Base-by-base conservation (phyloP, 2,113 vertebrate species). In the Neodontobutis hainanensis region DNA sequence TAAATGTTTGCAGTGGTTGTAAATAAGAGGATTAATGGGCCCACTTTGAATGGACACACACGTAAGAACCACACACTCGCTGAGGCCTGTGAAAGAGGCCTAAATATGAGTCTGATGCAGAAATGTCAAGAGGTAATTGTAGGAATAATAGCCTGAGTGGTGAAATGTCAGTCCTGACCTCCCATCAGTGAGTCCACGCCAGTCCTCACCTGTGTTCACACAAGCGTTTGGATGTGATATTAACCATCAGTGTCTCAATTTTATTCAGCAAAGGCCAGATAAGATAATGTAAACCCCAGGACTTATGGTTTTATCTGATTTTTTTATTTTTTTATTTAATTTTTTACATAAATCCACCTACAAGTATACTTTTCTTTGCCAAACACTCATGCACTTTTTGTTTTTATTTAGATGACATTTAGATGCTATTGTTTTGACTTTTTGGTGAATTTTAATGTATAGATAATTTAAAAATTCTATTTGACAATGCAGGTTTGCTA, bases 71-170 rank as follows among this genome's bases (percentile, higher is more conserved):
- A 56, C 52, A 63, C 63, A 48, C 32, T 46, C 34, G 34, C 32
- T 0, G 4, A 14, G 59, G 42, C 59, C 47, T 45, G 51, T 32
- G 59, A 77, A 72, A 70, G 50, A 77, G 75, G 74, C 70, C 81
- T 75, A 58, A 87, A 84, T 80, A 76, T 65, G 63, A 78, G 61
- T 50, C 66, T 70, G 78, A 81, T 68, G 70, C 59, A 78, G 51
- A 88, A 85, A 87, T 89, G 84, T 81, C 87, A 87, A 84, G 83
- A 80, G 82, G 78, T 87, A 86, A 89, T 87, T 85, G 81, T 68
- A 47, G 70, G 65, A 76, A 61, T 87, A 80, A 86, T 82, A 75
- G 59, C 77, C 60, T 38, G 66, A 80, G 53, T 78, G 73, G 70
- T 82, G 56, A 85, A 87, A 84, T 85, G 84, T 86, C 82, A 86